Evolutionary conservation across 2,888 invertebrate genomes (phyloP).

Genomic region (Drosophila buzzatii): DNA sequence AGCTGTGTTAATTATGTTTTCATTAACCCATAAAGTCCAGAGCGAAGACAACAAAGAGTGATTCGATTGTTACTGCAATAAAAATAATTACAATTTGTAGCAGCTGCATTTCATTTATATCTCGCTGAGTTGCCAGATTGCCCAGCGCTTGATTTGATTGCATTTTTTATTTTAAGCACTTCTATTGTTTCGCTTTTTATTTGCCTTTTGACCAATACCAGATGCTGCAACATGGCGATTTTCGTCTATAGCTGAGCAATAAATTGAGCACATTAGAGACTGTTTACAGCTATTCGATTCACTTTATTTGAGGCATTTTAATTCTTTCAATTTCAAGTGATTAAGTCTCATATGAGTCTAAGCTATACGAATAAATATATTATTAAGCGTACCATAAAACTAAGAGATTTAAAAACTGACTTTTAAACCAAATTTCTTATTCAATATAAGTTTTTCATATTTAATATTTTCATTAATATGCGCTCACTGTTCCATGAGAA

Average conservation of each 20-base stretch:
- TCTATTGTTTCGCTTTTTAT: conserved; percentile 4
- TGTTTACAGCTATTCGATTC: conserved; percentile 39
- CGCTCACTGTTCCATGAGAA: background rate
- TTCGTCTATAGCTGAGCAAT: conserved; percentile 46
- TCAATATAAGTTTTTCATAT: too few species aligned
- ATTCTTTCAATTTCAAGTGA: conserved; percentile 36
- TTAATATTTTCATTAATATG: background rate
- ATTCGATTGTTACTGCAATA: conserved; percentile 8
- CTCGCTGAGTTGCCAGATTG: conserved; percentile 66
- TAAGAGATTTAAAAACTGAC: too few species aligned
- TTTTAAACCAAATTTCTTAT: background rate
- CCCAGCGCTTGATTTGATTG: conserved; percentile 55
- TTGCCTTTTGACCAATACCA: conserved; percentile 45
- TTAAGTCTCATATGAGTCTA: background rate
- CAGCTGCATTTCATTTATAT: conserved; percentile 77
- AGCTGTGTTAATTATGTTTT: conserved; percentile 5
- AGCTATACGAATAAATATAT: background rate
- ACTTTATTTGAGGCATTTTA: conserved; percentile 27
- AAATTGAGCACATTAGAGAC: conserved; percentile 65
- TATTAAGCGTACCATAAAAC: too few species aligned
- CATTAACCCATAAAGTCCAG: conserved; percentile 1
- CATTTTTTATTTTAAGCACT: conserved; percentile 53
- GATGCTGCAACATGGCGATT: conserved; percentile 51
- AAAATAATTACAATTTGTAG: conserved; percentile 72
- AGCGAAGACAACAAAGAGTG: conserved; percentile 1